These are phyloP conservation scores for Oasisia sp. DNA, from an alignment of 2,888 invertebrate genomes.

Conservation along the genomic window DNA sequence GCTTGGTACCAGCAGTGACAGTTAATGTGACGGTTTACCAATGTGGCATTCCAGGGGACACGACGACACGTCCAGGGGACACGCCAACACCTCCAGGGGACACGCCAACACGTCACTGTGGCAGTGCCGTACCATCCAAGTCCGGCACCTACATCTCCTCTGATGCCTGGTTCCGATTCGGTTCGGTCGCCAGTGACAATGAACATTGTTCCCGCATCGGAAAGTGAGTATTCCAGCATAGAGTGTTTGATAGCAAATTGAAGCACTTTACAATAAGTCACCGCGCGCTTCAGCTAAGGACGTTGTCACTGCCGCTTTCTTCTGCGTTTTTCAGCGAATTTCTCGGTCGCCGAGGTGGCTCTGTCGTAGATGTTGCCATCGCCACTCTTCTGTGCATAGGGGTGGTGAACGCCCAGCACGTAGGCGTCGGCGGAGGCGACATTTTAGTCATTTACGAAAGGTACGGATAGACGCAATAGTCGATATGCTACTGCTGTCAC, in stretches of 20 bases:
- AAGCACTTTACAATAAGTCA: too few species aligned
- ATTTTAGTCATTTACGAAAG: constrained; percentile 52
- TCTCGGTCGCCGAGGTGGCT: constrained; percentile 70
- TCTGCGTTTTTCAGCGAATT: constrained; percentile 28
- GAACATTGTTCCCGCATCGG: neutral
- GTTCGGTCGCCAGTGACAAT: neutral
- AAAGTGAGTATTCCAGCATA: neutral
- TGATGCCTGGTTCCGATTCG: neutral
- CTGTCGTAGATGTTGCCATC: constrained; percentile 80
- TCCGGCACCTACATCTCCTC: neutral
- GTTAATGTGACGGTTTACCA: too few species aligned
- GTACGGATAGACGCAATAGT: constrained; percentile 21
- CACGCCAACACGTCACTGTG: neutral
- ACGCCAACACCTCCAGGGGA: neutral
- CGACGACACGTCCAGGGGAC: too few species aligned
- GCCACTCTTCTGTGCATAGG: constrained; percentile 80
- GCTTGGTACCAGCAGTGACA: neutral
- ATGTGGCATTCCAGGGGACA: neutral
- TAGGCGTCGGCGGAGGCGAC: constrained; percentile 77
- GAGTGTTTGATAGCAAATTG: neutral
- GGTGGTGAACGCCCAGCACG: constrained; percentile 77
- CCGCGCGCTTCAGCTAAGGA: too few species aligned
- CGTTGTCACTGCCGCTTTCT: neutral
- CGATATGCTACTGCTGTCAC: neutral
- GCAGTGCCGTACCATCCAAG: neutral